Conservation (phyloP, 2,797 vertebrate species). For the Alauda arvensis region DNA sequence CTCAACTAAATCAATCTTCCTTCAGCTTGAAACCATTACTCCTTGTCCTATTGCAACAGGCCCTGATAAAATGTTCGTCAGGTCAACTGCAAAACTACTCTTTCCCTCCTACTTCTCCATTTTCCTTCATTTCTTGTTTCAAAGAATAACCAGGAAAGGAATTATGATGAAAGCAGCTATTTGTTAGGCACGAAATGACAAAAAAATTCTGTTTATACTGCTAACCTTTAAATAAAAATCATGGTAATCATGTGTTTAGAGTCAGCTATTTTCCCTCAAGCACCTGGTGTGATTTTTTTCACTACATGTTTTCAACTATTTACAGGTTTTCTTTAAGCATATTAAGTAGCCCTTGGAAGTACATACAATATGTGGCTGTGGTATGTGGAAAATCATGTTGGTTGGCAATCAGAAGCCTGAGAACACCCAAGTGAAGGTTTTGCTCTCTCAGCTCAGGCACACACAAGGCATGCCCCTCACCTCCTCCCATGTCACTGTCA, state of each 20-base stretch:
- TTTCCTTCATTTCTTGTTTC: background rate
- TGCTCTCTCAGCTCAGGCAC: background rate
- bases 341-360: background rate
- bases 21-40: background rate
- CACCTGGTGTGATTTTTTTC: background rate
- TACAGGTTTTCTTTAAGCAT: background rate
- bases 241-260: background rate
- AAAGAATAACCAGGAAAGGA: background rate
- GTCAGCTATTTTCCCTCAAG: background rate
- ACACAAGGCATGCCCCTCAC: fast-evolving
- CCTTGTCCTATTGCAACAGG: background rate
- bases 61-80: background rate
- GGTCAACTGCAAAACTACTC: background rate
- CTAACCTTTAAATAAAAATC: background rate
- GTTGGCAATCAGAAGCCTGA: background rate
- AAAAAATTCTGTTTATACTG: background rate
- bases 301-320: background rate
- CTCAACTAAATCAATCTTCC: background rate
- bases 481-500: background rate
- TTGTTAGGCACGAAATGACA: background rate
- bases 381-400: background rate
- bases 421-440: background rate
- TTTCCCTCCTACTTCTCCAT: background rate
- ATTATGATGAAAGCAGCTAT: background rate
- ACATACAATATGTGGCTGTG: background rate